Conservation (phyloP, 2,113 vertebrate genomes). For the Maccullochella peelii region DNA sequence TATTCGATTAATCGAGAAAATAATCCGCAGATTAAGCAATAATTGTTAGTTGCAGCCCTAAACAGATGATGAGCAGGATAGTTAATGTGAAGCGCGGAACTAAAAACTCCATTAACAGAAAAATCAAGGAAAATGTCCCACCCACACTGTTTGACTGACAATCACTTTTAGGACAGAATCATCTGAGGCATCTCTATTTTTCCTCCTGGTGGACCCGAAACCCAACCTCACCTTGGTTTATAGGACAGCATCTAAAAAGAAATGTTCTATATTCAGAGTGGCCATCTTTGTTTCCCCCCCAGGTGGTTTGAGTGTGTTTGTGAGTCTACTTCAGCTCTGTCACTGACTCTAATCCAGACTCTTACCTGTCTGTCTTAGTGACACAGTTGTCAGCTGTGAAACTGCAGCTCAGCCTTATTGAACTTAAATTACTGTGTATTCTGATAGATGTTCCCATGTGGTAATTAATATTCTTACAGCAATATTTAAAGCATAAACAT, state of each 20-base stretch:
- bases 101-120: not conserved
- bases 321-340: conserved; percentile 2
- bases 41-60: not conserved
- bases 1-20: not conserved
- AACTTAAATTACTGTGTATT: not conserved
- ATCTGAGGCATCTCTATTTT: not conserved
- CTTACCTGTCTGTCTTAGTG: not conserved
- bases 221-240: conserved; percentile 20
- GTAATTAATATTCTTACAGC: not conserved
- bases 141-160: not conserved
- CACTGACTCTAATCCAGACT: not conserved
- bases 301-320: conserved; percentile 24
- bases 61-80: not conserved
- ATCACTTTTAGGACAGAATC: conserved; percentile 1
- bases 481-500: not conserved
- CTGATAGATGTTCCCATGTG: not conserved
- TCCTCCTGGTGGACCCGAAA: conserved; percentile 5
- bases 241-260: conserved; percentile 49
- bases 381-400: not conserved
- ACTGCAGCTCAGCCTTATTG: not conserved
- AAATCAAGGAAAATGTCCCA: not conserved
- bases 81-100: not conserved
- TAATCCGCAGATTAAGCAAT: not conserved
- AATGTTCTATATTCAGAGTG: conserved; percentile 28
- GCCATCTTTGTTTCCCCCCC: conserved; percentile 20